Evolutionary conservation across 1,140 invertebrate species (phyloP), one percentile per base, ranked within the genome.

Genomic region (Conopomorpha cramerella): DNA sequence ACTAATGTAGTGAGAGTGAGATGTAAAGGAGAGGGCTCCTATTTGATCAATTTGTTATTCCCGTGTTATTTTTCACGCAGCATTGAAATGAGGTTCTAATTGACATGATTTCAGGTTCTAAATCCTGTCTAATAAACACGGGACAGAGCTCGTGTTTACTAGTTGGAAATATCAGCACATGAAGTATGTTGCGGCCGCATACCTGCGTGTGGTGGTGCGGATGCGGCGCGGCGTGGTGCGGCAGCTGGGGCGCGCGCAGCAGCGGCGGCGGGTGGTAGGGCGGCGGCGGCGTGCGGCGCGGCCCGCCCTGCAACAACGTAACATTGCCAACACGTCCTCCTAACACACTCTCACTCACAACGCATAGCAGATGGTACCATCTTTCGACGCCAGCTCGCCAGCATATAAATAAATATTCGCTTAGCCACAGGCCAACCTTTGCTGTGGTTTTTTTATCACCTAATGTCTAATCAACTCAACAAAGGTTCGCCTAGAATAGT

Each of bases 151-250:
- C n/a, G n/a, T n/a, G n/a, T n/a, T n/a, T n/a, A n/a, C n/a, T n/a
- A 23, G 4, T 23, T 4, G 19, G 19, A 23, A 4, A 23, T 6
- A 23, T 55, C 45, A 46, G 39, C 8, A 39, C 36, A 27, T 46
- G 36, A 23, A 30, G 12, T 7, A n/a, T 36, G 32, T 4, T 44
- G 41, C 11, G 32, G 36, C 27, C 46, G 65, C 45, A 54, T 55
- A 62, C 58, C 48, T 70, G 68, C 6, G 58, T 55, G 38, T 66
- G 73, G 38, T 66, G 71, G 18, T 79, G 78, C 1, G 78, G 64
- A 43, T 79, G 79, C 43, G 65, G 38, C 36, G 68, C 51, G 66
- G n/a, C n/a, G n/a, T n/a, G n/a, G n/a, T n/a, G n/a, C n/a, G n/a
- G 78, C 1, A 78, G 64, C 43, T 79, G 79, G 42, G 65, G 77